Evolutionary conservation across 2,888 invertebrate species (phyloP).

Genomic region (Plagodis pulveraria): DNA sequence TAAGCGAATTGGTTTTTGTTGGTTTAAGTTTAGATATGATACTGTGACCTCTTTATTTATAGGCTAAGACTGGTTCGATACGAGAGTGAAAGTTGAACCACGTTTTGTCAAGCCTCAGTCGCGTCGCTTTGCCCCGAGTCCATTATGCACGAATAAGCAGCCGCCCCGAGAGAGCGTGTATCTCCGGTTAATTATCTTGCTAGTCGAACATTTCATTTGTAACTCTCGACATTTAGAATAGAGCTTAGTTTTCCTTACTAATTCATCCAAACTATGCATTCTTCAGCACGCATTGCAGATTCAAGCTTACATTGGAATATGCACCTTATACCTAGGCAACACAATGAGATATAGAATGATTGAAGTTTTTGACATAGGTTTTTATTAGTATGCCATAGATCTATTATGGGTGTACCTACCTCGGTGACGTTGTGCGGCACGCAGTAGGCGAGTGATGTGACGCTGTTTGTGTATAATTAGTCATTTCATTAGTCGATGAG

Average conservation of each 20-base stretch:
- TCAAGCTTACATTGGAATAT: constrained; percentile 6
- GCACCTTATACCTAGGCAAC: not conserved
- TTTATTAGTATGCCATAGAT: constrained; percentile 37
- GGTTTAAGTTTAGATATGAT: not conserved
- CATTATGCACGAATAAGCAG: constrained; percentile 84
- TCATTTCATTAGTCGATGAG: constrained; percentile 63
- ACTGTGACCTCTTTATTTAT: constrained; percentile 54
- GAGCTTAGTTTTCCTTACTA: constrained; percentile 52
- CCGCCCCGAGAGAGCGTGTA: constrained; percentile 82
- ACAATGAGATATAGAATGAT: constrained; percentile 11
- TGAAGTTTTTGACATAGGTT: constrained; percentile 20
- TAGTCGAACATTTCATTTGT: constrained; percentile 11
- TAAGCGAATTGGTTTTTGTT: no score
- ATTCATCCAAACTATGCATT: constrained; percentile 47
- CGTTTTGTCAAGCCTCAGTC: constrained; percentile 81
- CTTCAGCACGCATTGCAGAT: constrained; percentile 46
- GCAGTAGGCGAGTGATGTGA: constrained; percentile 68
- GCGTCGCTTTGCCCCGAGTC: constrained; percentile 70
- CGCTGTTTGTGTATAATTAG: constrained; percentile 61
- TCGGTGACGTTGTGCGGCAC: constrained; percentile 61
- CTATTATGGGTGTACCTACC: constrained; percentile 80
- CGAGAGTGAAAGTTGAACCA: constrained; percentile 81
- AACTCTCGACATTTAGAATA: constrained; percentile 34
- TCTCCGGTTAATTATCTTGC: constrained; percentile 72
- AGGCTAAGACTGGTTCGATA: constrained; percentile 64